Evolutionary conservation across 2,888 invertebrate genomes (phyloP).

Genomic region (Leptinotarsa tumamoca): DNA sequence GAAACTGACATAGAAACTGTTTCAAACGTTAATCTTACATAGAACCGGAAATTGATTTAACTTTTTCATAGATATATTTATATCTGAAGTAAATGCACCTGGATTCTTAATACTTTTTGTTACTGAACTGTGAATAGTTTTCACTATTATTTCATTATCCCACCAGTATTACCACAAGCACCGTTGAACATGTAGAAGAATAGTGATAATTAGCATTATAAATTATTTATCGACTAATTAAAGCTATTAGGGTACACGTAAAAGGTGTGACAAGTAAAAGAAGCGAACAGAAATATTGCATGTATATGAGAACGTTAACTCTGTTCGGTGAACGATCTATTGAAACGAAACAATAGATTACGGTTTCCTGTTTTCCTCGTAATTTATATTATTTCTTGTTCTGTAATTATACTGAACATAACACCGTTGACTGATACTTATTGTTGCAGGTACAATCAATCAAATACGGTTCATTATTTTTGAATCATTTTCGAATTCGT

Average conservation of each 20-base stretch:
- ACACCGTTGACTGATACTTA: too few relatives aligned
- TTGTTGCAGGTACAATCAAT: too few relatives aligned
- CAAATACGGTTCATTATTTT: too few relatives aligned
- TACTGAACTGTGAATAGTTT: too few relatives aligned
- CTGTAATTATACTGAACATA: not conserved
- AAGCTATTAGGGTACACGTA: conserved; percentile 3
- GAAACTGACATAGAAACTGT: too few relatives aligned
- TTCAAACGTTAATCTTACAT: too few relatives aligned
- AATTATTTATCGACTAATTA: conserved; percentile 9
- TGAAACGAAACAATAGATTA: conserved; percentile 1
- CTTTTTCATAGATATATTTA: too few relatives aligned
- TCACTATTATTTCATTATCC: not conserved
- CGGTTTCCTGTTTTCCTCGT: not conserved
- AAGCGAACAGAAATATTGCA: not conserved
- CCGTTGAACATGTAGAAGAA: not conserved
- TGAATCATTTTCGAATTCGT: too few relatives aligned
- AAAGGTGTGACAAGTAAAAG: conserved; percentile 3
- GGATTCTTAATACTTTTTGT: too few relatives aligned
- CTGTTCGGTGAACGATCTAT: conserved; percentile 5
- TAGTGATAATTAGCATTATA: not conserved
- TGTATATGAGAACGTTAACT: conserved; percentile 4
- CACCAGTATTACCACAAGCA: not conserved
- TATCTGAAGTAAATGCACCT: too few relatives aligned
- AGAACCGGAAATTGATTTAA: too few relatives aligned
- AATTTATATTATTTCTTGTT: not conserved